Conservation (phyloP, 2,113 vertebrate species). For the Chlamydotis undulata region DNA sequence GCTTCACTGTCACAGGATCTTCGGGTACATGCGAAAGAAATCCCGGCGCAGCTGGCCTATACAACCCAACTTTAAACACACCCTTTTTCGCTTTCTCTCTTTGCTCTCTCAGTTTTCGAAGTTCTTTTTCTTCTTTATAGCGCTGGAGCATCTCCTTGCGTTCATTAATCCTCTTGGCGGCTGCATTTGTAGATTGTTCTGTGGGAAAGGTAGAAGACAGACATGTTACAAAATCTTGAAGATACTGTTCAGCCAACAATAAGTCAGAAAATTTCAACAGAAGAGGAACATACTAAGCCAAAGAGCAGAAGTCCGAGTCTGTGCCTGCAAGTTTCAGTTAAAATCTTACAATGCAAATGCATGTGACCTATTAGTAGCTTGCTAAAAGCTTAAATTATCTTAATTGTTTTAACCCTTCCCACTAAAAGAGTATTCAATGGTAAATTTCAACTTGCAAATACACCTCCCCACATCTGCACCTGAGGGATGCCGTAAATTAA, state of each 20-base stretch:
- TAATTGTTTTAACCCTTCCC: not conserved
- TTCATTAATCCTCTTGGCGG: slow-evolving; percentile 66
- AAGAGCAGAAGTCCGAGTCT: not conserved
- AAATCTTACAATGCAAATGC: not conserved
- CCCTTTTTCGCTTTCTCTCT: slow-evolving; percentile 82
- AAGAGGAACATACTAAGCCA: rapidly evolving
- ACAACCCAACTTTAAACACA: slow-evolving; percentile 87
- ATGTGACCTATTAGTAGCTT: not conserved
- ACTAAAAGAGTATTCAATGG: not conserved
- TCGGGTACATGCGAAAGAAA: slow-evolving; percentile 28
- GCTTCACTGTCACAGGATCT: slow-evolving; percentile 46
- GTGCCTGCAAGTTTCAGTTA: not conserved
- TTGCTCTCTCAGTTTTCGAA: slow-evolving; percentile 86
- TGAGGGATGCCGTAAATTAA: not conserved
- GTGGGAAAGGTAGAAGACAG: not conserved
- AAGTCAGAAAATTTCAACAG: not conserved
- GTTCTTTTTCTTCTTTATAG: slow-evolving; percentile 89
- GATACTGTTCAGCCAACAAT: not conserved
- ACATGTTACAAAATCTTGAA: not conserved
- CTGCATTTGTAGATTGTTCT: not conserved
- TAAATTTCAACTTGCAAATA: not conserved
- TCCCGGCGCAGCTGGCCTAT: slow-evolving; percentile 72
- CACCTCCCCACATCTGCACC: not conserved
- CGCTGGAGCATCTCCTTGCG: slow-evolving; percentile 85
- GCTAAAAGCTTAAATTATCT: not conserved